A percentile compares a stretch with the other conserved stretches of the same genome.
phyloP scores from a whole-genome alignment of 2,113 vertebrate species.

The Poeciliopsis retropinna region DNA sequence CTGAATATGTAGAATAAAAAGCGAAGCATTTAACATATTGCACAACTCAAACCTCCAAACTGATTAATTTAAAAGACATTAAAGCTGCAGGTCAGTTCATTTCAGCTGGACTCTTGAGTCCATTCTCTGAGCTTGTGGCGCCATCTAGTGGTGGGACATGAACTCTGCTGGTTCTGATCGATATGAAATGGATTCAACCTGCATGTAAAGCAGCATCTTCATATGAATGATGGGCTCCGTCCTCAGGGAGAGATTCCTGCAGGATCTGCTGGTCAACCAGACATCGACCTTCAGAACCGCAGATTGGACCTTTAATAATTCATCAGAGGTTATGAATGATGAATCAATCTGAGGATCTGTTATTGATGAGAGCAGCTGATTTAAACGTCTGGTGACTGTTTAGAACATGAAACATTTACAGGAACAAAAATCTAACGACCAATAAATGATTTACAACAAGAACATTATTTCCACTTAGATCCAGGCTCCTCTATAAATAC shows the following conservation, averaged over 20 bases:
- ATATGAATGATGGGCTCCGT: background rate
- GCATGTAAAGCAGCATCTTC: background rate
- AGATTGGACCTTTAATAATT: background rate
- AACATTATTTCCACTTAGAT: no score
- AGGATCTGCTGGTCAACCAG: no score
- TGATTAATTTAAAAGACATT: background rate
- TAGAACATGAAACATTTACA: background rate
- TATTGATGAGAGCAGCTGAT: background rate
- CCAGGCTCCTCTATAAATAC: no score
- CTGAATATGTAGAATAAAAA: background rate
- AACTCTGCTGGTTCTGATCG: constrained; percentile 26
- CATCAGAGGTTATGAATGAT: background rate
- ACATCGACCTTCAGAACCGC: background rate
- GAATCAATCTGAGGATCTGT: background rate
- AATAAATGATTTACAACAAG: no score
- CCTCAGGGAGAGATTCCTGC: constrained; percentile 32
- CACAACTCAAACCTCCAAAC: background rate
- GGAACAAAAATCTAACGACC: background rate
- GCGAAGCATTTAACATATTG: background rate
- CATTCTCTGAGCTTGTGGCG: constrained; percentile 29
- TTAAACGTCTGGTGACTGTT: background rate
- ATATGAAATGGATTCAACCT: background rate
- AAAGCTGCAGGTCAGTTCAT: background rate
- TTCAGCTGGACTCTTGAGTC: background rate
- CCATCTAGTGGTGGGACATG: constrained; percentile 56